Conservation (phyloP, 2,797 vertebrate species). For the Echiichthys vipera region DNA sequence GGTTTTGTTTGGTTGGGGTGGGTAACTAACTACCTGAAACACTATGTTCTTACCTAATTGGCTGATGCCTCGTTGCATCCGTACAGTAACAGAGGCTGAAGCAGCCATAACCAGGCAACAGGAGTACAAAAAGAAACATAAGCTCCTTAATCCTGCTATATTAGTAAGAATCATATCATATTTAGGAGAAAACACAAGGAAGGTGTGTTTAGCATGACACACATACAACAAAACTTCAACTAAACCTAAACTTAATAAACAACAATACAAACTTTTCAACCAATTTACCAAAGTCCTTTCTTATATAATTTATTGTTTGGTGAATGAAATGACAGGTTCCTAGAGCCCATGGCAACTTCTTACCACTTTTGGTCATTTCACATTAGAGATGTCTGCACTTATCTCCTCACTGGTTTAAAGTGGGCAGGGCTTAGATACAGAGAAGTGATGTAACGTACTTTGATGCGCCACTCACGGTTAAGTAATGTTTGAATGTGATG, state of each 20-base stretch:
- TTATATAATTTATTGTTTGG: too few species aligned
- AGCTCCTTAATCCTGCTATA: not conserved
- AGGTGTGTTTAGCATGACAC: not conserved
- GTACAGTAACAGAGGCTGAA: slow-evolving; percentile 4
- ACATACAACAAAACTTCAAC: not conserved
- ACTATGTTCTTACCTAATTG: slow-evolving; percentile 54
- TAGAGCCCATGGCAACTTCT: not conserved
- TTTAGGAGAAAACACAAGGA: not conserved
- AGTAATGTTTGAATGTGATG: not conserved
- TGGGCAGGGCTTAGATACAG: not conserved
- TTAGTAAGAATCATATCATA: not conserved
- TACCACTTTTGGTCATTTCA: not conserved
- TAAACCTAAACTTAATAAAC: too few species aligned
- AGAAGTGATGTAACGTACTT: not conserved
- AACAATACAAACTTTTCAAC: not conserved
- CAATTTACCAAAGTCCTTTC: too few species aligned
- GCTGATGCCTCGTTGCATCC: slow-evolving; percentile 31
- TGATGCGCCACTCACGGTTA: not conserved
- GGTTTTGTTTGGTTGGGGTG: slow-evolving; percentile 37
- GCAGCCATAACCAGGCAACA: not conserved
- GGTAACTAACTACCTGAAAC: slow-evolving; percentile 53
- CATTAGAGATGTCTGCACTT: not conserved
- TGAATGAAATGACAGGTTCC: not conserved
- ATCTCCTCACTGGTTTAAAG: not conserved
- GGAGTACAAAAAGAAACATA: not conserved